Evolutionary conservation across 1,140 invertebrate species (phyloP).

Genomic region (Nautilus pompilius): DNA sequence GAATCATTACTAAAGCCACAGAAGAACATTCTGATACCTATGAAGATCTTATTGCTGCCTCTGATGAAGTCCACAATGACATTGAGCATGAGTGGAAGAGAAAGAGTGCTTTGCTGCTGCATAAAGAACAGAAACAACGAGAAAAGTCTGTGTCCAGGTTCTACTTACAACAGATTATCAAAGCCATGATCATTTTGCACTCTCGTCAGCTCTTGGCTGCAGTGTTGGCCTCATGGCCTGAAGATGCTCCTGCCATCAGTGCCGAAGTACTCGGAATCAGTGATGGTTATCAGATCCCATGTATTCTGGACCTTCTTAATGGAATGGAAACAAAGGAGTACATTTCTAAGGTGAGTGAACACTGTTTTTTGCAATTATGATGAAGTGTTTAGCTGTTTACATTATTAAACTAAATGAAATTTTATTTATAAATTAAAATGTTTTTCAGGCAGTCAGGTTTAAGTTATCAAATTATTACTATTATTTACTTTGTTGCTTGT

Average conservation of each 20-base stretch:
- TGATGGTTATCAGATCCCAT: slow-evolving; percentile 44
- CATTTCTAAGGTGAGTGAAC: slow-evolving; percentile 35
- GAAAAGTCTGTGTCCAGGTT: slow-evolving; percentile 38
- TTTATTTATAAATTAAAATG: too few relatives aligned
- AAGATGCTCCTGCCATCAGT: slow-evolving; percentile 38
- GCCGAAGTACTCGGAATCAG: slow-evolving; percentile 46
- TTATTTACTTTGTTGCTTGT: too few relatives aligned
- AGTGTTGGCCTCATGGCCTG: slow-evolving; percentile 48
- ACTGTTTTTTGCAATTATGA: too few relatives aligned
- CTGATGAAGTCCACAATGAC: slow-evolving; percentile 37
- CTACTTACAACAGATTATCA: slow-evolving; percentile 41
- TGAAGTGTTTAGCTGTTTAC: too few relatives aligned
- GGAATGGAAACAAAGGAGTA: slow-evolving; percentile 38
- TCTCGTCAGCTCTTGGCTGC: slow-evolving; percentile 44
- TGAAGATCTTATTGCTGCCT: slow-evolving; percentile 36
- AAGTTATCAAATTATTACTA: too few relatives aligned
- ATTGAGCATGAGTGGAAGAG: slow-evolving; percentile 37
- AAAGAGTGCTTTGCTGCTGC: slow-evolving; percentile 44
- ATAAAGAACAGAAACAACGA: slow-evolving; percentile 46
- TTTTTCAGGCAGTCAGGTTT: too few relatives aligned
- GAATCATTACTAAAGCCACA: slow-evolving; percentile 34
- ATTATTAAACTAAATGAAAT: too few relatives aligned
- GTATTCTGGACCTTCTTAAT: slow-evolving; percentile 49
- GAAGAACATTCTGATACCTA: slow-evolving; percentile 34
- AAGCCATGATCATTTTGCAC: slow-evolving; percentile 48